Conservation (phyloP, 2,797 vertebrate genomes). For the Onychomys leucogaster region DNA sequence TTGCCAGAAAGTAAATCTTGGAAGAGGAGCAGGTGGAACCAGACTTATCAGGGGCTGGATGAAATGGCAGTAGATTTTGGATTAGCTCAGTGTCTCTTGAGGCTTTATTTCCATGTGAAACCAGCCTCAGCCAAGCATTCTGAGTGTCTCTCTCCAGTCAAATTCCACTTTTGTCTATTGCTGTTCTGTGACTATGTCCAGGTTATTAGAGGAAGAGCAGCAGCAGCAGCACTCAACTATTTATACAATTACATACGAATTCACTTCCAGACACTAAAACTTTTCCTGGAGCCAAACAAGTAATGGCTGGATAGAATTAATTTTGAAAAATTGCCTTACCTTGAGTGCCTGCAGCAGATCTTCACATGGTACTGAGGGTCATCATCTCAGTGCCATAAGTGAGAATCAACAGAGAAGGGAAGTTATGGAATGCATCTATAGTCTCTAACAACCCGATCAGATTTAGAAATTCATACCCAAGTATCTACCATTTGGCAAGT, state of each 20-base stretch:
- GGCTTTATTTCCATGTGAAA: background rate
- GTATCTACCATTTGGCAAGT: background rate
- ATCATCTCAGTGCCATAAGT: background rate
- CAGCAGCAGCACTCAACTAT: background rate
- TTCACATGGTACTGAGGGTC: background rate
- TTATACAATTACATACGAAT: constrained; percentile 63
- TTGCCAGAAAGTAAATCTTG: background rate
- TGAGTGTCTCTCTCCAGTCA: background rate
- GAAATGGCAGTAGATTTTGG: background rate
- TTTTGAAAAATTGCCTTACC: constrained; percentile 59
- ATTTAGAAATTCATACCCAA: constrained; percentile 33
- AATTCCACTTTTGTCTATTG: constrained; percentile 29
- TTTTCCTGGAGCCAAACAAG: background rate
- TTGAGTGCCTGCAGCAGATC: constrained; percentile 1
- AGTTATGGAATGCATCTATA: constrained; percentile 11
- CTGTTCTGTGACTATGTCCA: constrained; percentile 63
- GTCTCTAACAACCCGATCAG: background rate
- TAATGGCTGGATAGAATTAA: constrained; percentile 42
- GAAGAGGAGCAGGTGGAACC: background rate
- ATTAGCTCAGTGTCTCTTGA: background rate
- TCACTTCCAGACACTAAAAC: background rate
- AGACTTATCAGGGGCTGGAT: background rate
- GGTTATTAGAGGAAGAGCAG: constrained; percentile 52
- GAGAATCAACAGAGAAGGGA: constrained; percentile 1
- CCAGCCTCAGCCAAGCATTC: background rate